Base-by-base conservation (phyloP, 2,888 invertebrate genomes). In the Tinea pellionella region DNA sequence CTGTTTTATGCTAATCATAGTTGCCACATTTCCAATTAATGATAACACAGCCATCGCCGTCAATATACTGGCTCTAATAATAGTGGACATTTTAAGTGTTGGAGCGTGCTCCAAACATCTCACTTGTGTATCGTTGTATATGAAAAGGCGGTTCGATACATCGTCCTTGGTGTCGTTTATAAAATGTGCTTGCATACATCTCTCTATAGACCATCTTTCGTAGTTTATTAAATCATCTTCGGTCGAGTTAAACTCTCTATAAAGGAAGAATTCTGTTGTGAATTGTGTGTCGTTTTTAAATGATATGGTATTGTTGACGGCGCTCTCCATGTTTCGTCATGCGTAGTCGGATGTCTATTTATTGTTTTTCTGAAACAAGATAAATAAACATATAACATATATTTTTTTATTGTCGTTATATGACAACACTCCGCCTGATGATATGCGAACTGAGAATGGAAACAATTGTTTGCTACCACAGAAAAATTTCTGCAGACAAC, bases 1-100 rank as follows among this genome's bases (percentile, higher is more conserved):
- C 68, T 89, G 89, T 64, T 89, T 89, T 70, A 95, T 93, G 67
- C 94, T 94, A 76, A 92, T 89, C 67, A 95, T 91, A 0, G 95
- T 95, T 2, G 93, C 91, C 19, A 91, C 77, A 74, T 95, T 95
- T 15, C 93, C 94, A 57, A 93, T 73, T 19, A 95, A 82, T 0
- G 94, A 94, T 61, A 94, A 76, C 1, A 92, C 67, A 0, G 94
- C 93, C 90, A 95, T 91, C 8, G 90, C 85, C 0, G 89, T 86
- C 11, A 94, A 80, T 0, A 95, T 89, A 62, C 92, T 89, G 0
- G 91, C 92, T 69, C 92, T 91, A 15, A 92, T 85, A 63, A 92
- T 74, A 0, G 91, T 89, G 12, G 89, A 89, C 59, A 86, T 88
- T 6, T 91, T 92, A 29, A 94, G 78, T 59, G 86, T 80, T 0